Evolutionary conservation across 2,113 vertebrate genomes (phyloP).

Genomic region (Aldabrachelys gigantea): DNA sequence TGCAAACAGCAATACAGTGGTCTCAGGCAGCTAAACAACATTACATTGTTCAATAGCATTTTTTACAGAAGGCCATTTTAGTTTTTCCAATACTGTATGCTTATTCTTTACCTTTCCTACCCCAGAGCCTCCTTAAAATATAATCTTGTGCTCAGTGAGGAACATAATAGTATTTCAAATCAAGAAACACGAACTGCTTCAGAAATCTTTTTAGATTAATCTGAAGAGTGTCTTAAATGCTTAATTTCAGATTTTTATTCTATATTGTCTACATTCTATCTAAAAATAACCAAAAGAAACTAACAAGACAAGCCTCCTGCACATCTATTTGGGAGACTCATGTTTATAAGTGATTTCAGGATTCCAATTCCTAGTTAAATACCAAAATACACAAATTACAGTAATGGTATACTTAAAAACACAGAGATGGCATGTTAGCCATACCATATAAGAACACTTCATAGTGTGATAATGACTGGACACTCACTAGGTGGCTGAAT

Average conservation of each 20-base stretch:
- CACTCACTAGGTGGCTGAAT: fast-evolving
- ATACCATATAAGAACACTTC: not conserved
- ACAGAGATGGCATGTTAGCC: not conserved
- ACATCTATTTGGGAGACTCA: not conserved
- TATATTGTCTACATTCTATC: not conserved
- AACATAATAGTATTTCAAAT: not conserved
- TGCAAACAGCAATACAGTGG: too few species aligned
- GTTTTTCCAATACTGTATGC: too few species aligned
- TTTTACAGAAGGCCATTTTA: too few species aligned
- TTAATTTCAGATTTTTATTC: not conserved
- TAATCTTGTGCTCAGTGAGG: not conserved
- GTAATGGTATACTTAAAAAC: not conserved
- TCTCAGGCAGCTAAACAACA: too few species aligned
- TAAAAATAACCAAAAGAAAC: not conserved
- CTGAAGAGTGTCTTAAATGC: not conserved
- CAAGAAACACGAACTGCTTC: not conserved
- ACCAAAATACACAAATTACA: fast-evolving
- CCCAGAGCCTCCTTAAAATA: too few species aligned
- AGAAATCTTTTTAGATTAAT: not conserved
- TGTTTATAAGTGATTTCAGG: not conserved
- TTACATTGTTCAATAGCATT: too few species aligned
- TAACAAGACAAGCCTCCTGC: not conserved
- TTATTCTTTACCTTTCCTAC: too few species aligned
- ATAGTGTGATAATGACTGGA: fast-evolving
- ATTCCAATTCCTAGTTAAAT: not conserved